These are phyloP conservation scores for Aspidapion aeneum DNA, from an alignment of 2,888 invertebrate species.

Conservation along the genomic window DNA sequence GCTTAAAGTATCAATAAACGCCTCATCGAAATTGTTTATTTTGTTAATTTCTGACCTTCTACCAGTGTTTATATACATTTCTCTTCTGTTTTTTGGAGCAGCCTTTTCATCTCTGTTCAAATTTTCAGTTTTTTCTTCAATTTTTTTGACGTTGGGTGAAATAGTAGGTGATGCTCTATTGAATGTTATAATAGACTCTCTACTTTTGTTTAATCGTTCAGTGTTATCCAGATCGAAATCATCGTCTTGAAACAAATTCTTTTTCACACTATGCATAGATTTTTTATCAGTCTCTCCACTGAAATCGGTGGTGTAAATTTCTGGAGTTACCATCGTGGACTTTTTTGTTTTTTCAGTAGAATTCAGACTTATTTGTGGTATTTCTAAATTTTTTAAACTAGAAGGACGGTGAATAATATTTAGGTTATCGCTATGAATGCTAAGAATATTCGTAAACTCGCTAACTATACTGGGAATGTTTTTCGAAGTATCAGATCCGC, in stretches of 20 bases:
- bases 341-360: not conserved
- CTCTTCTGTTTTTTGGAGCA: too few species aligned
- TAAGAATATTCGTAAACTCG: not conserved
- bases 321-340: not conserved
- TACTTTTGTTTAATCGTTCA: slow-evolving; percentile 13
- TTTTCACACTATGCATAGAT: not conserved
- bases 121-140: slow-evolving; percentile 9
- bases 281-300: not conserved
- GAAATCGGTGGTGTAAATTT: not conserved
- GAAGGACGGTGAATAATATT: not conserved
- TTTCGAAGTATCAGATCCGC: slow-evolving; percentile 47
- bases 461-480: slow-evolving; percentile 44
- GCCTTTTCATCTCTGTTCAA: too few species aligned
- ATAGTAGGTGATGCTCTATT: slow-evolving; percentile 12
- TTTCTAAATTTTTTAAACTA: not conserved
- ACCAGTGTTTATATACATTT: too few species aligned
- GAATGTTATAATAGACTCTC: slow-evolving; percentile 19
- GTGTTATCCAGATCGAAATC: not conserved
- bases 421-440: not conserved
- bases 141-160: slow-evolving; percentile 14
- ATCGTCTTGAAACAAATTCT: not conserved
- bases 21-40: not conserved
- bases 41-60: not conserved
- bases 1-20: not conserved
- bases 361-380: not conserved